Conservation (phyloP, 2,888 invertebrate species). For the Agrilus cyanescens region DNA sequence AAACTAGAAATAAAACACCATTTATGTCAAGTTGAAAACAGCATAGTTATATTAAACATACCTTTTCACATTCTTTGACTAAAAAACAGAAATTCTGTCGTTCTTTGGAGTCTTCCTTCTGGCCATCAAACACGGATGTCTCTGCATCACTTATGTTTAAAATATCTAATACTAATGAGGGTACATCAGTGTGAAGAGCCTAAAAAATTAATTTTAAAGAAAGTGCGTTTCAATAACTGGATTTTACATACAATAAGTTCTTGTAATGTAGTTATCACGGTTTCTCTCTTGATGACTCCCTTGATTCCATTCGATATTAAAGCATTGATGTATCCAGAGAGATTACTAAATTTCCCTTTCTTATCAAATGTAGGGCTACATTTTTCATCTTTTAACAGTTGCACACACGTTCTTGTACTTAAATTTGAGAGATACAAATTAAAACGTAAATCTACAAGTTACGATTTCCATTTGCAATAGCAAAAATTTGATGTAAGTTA, state of each 20-base stretch:
- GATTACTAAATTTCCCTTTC: constrained; percentile 48
- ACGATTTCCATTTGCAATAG: background rate
- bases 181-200: constrained; percentile 66
- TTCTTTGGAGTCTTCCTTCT: constrained; percentile 48
- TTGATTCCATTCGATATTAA: constrained; percentile 66
- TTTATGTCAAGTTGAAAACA: background rate
- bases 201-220: constrained; percentile 33
- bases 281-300: constrained; percentile 68
- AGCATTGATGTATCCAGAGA: constrained; percentile 68
- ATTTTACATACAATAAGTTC: constrained; percentile 60
- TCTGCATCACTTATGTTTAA: constrained; percentile 78
- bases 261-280: constrained; percentile 55
- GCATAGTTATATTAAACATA: constrained; percentile 24
- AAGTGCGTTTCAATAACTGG: background rate
- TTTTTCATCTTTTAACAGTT: constrained; percentile 51
- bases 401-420: constrained; percentile 54
- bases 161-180: constrained; percentile 75
- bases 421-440: constrained; percentile 17
- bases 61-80: constrained; percentile 68
- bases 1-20: constrained; percentile 33
- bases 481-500: background rate
- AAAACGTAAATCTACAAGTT: background rate
- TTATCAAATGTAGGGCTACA: constrained; percentile 52
- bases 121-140: constrained; percentile 51
- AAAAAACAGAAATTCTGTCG: constrained; percentile 66